A percentile compares a stretch with the other conserved stretches of the same genome.
Evolutionary conservation across 2,113 vertebrate genomes (phyloP).

Genomic region (Silurus asotus): DNA sequence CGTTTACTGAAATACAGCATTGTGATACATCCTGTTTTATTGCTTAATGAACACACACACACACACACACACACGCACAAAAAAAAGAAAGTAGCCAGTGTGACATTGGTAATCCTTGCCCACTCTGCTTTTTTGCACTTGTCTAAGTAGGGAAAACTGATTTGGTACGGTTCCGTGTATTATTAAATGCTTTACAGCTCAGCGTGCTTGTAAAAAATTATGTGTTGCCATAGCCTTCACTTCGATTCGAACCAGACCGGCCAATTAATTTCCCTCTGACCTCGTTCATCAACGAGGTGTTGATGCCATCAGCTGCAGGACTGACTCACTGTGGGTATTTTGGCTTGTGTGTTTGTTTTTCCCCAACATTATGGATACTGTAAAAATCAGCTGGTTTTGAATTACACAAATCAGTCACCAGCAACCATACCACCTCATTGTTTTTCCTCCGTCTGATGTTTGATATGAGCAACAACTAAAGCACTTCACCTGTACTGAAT

Average conservation of each 20-base stretch:
- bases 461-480: background rate
- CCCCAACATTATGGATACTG: background rate
- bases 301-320: background rate
- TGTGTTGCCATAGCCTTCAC: background rate
- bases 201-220: background rate
- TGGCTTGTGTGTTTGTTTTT: background rate
- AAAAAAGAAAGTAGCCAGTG: no score
- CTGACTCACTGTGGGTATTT: background rate
- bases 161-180: background rate
- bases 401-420: background rate
- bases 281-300: background rate
- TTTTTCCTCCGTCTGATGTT: background rate
- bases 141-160: no score
- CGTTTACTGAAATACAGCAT: background rate
- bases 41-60: no score
- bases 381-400: background rate
- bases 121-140: no score
- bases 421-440: background rate
- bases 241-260: background rate
- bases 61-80: no score
- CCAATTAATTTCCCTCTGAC: background rate
- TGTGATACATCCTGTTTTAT: background rate
- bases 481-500: background rate
- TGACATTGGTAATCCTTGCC: no score
- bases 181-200: background rate